Evolutionary conservation across 2,888 invertebrate genomes (phyloP).

Genomic region (Scaptomyza flava): DNA sequence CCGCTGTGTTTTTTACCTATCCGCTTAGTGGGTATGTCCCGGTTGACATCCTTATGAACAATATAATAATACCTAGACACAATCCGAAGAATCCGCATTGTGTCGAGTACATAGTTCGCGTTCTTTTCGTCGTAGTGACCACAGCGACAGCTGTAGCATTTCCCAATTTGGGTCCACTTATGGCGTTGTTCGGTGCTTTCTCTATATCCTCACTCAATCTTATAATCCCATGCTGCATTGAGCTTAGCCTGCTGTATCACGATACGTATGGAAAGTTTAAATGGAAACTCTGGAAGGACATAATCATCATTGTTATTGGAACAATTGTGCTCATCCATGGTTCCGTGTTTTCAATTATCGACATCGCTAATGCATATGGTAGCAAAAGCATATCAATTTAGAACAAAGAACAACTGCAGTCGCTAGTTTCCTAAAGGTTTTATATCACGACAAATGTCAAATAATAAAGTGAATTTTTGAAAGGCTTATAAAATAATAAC

Average conservation of each 20-base stretch:
- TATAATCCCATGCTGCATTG: constrained; percentile 49
- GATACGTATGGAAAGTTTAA: constrained; percentile 24
- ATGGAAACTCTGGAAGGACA: constrained; percentile 51
- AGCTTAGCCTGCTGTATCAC: constrained; percentile 48
- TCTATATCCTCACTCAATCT: constrained; percentile 56
- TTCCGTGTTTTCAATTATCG: constrained; percentile 4
- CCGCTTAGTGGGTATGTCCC: constrained; percentile 97
- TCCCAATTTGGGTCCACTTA: constrained; percentile 48
- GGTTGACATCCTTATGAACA: constrained; percentile 93
- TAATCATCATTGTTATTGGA: constrained; percentile 28
- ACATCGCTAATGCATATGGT: constrained; percentile 23
- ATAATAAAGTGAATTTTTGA: too few relatives aligned
- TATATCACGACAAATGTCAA: too few relatives aligned
- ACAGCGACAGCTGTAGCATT: constrained; percentile 45
- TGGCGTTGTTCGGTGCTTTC: constrained; percentile 49
- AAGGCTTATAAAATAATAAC: neutral
- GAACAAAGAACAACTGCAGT: neutral
- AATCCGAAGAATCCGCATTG: constrained; percentile 2
- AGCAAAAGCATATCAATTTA: neutral
- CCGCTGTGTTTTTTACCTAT: constrained; percentile 95
- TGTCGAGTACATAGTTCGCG: constrained; percentile 39
- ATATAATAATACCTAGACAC: constrained; percentile 23
- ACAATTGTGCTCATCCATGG: constrained; percentile 20
- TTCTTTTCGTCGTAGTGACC: constrained; percentile 16
- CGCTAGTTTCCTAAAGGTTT: too few relatives aligned